Evolutionary conservation across 92 coral and sea anemone species (phyloP).

Genomic region (Heliopora coerulea): DNA sequence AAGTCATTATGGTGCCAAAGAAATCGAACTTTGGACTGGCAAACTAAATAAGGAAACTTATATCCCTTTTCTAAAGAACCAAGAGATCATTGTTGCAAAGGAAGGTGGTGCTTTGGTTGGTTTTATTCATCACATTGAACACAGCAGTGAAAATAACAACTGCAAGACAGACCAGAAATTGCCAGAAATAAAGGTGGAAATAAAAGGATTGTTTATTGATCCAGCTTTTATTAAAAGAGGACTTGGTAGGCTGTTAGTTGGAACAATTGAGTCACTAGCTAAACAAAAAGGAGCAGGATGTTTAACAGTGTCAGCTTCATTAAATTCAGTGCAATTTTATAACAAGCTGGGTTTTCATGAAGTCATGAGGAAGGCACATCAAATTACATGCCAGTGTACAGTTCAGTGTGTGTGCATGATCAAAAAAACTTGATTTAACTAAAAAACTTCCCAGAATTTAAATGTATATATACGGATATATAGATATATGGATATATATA

Average conservation of each 20-base stretch:
- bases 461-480: no score
- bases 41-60: slow-evolving; percentile 51
- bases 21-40: slow-evolving; percentile 57
- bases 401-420: slow-evolving; percentile 24
- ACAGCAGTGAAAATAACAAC: background rate
- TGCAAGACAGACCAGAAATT: background rate
- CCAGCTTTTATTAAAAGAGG: slow-evolving; percentile 61
- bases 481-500: no score
- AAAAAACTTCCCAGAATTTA: no score
- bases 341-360: slow-evolving; percentile 59
- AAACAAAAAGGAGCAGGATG: slow-evolving; percentile 39
- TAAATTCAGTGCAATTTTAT: slow-evolving; percentile 82
- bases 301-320: slow-evolving; percentile 59
- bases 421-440: slow-evolving; percentile 3
- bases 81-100: slow-evolving; percentile 56
- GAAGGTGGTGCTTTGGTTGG: slow-evolving; percentile 49
- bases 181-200: background rate
- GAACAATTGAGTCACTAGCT: slow-evolving; percentile 58
- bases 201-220: slow-evolving; percentile 71
- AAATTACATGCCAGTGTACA: slow-evolving; percentile 8
- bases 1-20: slow-evolving; percentile 55
- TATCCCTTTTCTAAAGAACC: slow-evolving; percentile 48
- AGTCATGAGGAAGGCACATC: background rate
- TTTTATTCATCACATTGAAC: slow-evolving; percentile 59
- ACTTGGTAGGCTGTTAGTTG: slow-evolving; percentile 57